Evolutionary conservation across 2,888 invertebrate species (phyloP), one percentile per base, ranked within the genome.

Genomic region (Halictus quadricinctus): DNA sequence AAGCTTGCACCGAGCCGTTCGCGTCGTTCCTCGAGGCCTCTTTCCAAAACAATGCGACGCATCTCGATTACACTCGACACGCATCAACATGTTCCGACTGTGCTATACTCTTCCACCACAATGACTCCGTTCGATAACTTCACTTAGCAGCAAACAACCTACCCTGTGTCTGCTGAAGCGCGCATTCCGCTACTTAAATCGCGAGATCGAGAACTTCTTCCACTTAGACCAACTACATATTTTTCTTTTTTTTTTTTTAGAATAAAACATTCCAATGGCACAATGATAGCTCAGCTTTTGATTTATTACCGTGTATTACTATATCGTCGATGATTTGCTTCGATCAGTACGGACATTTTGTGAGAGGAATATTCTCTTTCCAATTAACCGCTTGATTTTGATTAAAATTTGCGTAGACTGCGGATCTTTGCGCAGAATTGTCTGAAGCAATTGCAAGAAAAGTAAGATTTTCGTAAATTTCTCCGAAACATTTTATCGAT

Each of bases 1-100:
- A 92, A 89, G 84, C 85, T 88, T 88, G 89, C 81, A 80, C 85
- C 85, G 81, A 79, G 79, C 86, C 84, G 77, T 79, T 81, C 75
- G 74, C 80, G 60, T 72, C 81, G 73, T 87, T 84, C 80, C 76
- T 82, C 80, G 80, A 82, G 85, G 83, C 83, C 81, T 85, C 82
- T 84, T 76, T 88, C 82, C 80, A 84, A 88, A 87, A 88, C 81
- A 88, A 90, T 89, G 85, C 72, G 69, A 76, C 58, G 73, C 80
- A 80, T 86, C 76, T 86, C 80, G 60, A 84, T 75, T 88, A 74
- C 80, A 78, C 84, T 81, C 72, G 75, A 76, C 79, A 54, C 64
- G 79, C 76, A 84, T 79, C 83, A 83, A 84, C 72, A 73, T 64
- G 50, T 60, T 83, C 29, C 41, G 69, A 73, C 64, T 36, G 78